These are phyloP conservation scores for Fragum fragum DNA, from an alignment of 2,888 invertebrate genomes.

Conservation along the genomic window DNA sequence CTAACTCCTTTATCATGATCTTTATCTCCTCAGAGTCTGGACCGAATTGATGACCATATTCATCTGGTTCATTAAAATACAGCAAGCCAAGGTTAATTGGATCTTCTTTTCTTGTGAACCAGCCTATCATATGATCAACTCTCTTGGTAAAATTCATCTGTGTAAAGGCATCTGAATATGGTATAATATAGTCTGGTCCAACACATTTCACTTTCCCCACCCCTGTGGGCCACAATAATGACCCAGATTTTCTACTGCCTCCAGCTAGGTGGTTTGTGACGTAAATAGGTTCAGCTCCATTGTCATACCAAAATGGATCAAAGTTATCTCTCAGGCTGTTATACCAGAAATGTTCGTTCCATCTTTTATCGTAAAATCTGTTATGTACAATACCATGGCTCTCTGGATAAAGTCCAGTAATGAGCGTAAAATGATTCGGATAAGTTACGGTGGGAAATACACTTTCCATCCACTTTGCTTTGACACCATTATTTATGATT, in stretches of 20 bases:
- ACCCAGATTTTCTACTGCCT: conserved; percentile 89
- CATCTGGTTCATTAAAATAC: conserved; percentile 92
- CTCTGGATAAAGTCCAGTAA: conserved; percentile 89
- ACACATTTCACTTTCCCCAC: conserved; percentile 87
- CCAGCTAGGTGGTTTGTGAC: conserved; percentile 88
- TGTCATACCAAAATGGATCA: conserved; percentile 87
- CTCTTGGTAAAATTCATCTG: conserved; percentile 76
- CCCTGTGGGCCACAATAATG: conserved; percentile 91
- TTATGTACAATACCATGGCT: conserved; percentile 91
- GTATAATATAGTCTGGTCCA: conserved; percentile 65
- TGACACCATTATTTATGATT: conserved; percentile 89
- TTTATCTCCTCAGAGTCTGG: conserved; percentile 80
- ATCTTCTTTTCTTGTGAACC: conserved; percentile 82
- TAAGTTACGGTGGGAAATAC: conserved; percentile 90
- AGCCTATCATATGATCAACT: conserved; percentile 75
- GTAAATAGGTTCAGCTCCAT: conserved; percentile 85
- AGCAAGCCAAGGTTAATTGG: conserved; percentile 91
- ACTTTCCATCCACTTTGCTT: conserved; percentile 87
- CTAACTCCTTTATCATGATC: conserved; percentile 88
- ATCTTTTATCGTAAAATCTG: conserved; percentile 88
- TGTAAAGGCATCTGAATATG: conserved; percentile 83
- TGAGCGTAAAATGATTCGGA: conserved; percentile 92
- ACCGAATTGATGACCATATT: conserved; percentile 89
- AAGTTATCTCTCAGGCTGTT: conserved; percentile 73
- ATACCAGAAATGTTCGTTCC: conserved; percentile 69